phyloP scores from a whole-genome alignment of 2,888 invertebrate species.

The Scaptomyza caliginosa region DNA sequence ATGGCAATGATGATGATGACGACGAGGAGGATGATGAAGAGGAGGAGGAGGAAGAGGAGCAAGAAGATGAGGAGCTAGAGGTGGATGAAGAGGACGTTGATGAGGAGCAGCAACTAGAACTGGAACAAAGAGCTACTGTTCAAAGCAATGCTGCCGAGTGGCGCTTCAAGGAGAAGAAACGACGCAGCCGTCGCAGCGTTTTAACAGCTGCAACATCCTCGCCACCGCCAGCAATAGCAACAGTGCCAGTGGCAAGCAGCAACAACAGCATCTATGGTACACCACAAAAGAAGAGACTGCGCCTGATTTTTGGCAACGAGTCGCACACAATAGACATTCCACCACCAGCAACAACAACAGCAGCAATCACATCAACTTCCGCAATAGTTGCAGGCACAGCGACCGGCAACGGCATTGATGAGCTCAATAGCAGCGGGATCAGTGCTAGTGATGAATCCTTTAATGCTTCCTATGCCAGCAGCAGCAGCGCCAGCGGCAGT shows the following conservation, averaged over 20 bases:
- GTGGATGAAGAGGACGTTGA: constrained; percentile 1
- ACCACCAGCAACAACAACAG: constrained; percentile 82
- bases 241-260: constrained; percentile 14
- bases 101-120: constrained; percentile 12
- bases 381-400: constrained; percentile 1
- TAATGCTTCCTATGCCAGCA: constrained; percentile 64
- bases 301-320: constrained; percentile 94
- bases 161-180: constrained; percentile 40
- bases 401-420: constrained; percentile 51
- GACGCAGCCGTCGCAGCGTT: constrained; percentile 53
- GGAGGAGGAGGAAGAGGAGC: neutral
- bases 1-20: constrained; percentile 79
- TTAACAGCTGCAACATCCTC: constrained; percentile 17
- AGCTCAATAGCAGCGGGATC: constrained; percentile 60
- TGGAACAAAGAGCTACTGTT: neutral
- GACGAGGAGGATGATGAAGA: constrained; percentile 48
- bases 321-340: constrained; percentile 95
- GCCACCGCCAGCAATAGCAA: constrained; percentile 2
- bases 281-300: constrained; percentile 92
- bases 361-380: constrained; percentile 26
- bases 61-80: constrained; percentile 3
- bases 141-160: constrained; percentile 20
- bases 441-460: constrained; percentile 66
- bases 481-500: constrained; percentile 31
- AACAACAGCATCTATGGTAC: constrained; percentile 83